Base-by-base conservation (phyloP, 1,140 invertebrate genomes). In the Drosophila obscura region DNA sequence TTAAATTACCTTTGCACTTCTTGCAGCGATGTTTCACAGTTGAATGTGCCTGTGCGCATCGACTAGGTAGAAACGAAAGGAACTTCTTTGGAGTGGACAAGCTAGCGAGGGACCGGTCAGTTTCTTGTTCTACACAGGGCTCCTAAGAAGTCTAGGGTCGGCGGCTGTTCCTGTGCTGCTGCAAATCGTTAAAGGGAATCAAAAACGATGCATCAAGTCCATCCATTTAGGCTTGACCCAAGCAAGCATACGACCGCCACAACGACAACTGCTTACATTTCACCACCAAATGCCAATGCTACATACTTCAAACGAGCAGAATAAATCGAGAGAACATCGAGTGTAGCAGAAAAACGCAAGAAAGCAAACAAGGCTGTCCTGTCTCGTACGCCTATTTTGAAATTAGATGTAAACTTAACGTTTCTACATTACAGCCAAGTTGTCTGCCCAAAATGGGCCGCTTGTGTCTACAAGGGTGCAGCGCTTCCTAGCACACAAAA, bases 151-250 rank as follows among this genome's bases (percentile, higher is more conserved):
- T 50, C 59, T 61, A 35, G 46, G 49, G 62, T 73, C 66, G 55
- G 43, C 55, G 46, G 60, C 58, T 59, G 16, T 63, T 48, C 39
- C 52, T 24, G 57, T 59, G 66, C 60, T 67, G 69, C 50, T 68
- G 71, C 64, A 82, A 85, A 88, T 88, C 83, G 83, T 88, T 88
- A 83, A 88, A 83, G 83, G 83, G 80, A 84, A 88, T 77, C 83
- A 75, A 88, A 57, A 84, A 88, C 83, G 83, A 88, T 88, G 81
- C 83, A 88, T 88, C 83, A 87, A 85, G 81, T 88, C 76, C 83
- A 88, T 87, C 83, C 77, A 84, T 50, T 61, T 73, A 77, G 66
- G 62, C 62, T 49, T 53, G 46, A 66, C 35, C 50, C 43, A 59
- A 55, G 59, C 60, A 62, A 41, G 28, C 60, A 44, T 65, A 58